Evolutionary conservation across 2,888 invertebrate genomes (phyloP).

Genomic region (Synanthedon andrenaeformis): DNA sequence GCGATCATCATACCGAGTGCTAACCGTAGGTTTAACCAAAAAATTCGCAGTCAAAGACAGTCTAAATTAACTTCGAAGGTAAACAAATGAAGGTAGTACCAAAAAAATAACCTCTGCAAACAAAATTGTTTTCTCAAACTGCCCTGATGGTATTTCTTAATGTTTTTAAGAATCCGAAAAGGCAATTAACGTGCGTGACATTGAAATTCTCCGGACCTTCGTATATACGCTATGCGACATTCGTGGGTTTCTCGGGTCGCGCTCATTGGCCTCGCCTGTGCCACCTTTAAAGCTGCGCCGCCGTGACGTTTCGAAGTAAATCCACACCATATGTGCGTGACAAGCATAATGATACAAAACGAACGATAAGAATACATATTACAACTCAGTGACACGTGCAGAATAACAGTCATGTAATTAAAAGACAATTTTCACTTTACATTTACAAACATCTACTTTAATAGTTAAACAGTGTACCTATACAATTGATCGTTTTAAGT

Average conservation of each 20-base stretch:
- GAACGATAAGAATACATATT: constrained; percentile 5
- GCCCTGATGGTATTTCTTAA: too few relatives aligned
- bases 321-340: constrained; percentile 6
- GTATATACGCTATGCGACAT: constrained; percentile 13
- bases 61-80: too few relatives aligned
- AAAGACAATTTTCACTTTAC: neutral
- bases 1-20: too few relatives aligned
- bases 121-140: too few relatives aligned
- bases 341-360: constrained; percentile 5
- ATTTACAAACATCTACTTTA: neutral
- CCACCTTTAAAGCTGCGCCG: constrained; percentile 5
- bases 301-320: constrained; percentile 5
- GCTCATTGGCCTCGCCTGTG: constrained; percentile 19
- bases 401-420: neutral
- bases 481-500: too few relatives aligned
- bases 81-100: too few relatives aligned
- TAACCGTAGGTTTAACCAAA: too few relatives aligned
- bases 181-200: neutral
- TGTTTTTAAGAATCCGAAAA: too few relatives aligned
- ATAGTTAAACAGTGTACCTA: too few relatives aligned
- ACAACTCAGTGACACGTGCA: neutral
- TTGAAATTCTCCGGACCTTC: neutral
- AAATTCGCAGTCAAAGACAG: too few relatives aligned
- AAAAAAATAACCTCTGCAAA: too few relatives aligned
- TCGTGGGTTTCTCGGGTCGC: constrained; percentile 16